Conservation (phyloP, 2,113 vertebrate species). For the Gymnogyps californianus region DNA sequence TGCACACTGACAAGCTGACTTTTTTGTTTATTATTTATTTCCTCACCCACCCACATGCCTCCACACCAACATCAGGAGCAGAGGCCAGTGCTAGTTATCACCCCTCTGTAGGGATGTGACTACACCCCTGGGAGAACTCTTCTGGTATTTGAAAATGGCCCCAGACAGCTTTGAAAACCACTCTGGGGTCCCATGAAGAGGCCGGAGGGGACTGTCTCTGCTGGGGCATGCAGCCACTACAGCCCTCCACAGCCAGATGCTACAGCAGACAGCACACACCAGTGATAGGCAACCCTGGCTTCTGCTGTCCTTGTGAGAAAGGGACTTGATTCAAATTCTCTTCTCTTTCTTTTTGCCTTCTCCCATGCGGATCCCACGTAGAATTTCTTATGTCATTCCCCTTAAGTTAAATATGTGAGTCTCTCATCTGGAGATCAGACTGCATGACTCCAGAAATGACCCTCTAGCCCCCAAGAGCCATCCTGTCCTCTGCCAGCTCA, state of each 20-base stretch:
- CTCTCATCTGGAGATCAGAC: background rate
- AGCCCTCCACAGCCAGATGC: background rate
- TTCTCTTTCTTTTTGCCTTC: background rate
- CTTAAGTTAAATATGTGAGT: background rate
- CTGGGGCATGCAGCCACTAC: background rate
- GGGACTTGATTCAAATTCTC: background rate
- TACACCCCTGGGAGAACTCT: background rate
- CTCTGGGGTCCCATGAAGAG: background rate
- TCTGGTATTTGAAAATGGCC: background rate
- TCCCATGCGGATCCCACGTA: background rate
- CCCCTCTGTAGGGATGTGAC: background rate
- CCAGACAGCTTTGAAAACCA: background rate
- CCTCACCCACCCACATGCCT: background rate
- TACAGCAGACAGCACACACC: background rate
- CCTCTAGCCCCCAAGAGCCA: background rate
- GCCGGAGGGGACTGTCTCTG: background rate
- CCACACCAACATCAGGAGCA: background rate
- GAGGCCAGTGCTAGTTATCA: background rate
- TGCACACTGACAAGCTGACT: conserved; percentile 52
- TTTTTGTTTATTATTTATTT: conserved; percentile 59
- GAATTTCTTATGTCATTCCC: background rate
- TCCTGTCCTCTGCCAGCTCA: background rate
- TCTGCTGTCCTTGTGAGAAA: background rate
- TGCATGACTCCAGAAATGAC: background rate
- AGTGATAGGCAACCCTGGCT: background rate